phyloP scores from a whole-genome alignment of 1,140 invertebrate species.

The Drosophila navojoa region DNA sequence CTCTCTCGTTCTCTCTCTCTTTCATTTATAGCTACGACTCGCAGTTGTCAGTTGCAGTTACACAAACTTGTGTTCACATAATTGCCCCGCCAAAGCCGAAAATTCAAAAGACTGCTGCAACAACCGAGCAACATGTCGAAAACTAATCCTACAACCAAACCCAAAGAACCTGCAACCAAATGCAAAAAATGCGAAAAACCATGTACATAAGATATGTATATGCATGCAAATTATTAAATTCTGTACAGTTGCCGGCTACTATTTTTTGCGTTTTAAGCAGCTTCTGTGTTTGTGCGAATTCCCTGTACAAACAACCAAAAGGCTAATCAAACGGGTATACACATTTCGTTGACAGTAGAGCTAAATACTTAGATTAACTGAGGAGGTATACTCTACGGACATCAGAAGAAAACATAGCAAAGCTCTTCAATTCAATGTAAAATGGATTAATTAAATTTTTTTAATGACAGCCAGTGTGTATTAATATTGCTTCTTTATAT shows the following conservation, averaged over 20 bases:
- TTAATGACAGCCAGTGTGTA: no score
- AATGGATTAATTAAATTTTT: no score
- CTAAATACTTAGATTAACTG: no score
- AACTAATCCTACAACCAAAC: constrained; percentile 22
- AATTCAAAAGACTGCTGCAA: constrained; percentile 6
- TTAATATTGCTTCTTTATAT: no score
- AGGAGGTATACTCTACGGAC: no score
- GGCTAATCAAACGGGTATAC: not conserved
- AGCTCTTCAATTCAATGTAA: no score
- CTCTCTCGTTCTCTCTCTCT: not conserved
- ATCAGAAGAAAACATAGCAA: no score
- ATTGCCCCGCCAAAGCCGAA: constrained; percentile 37
- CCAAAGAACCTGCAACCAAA: no score
- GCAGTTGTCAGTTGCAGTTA: constrained; percentile 2
- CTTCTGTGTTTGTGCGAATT: constrained; percentile 20
- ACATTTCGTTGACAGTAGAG: no score
- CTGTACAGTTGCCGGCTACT: constrained; percentile 34
- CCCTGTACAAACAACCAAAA: not conserved
- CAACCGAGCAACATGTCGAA: constrained; percentile 54
- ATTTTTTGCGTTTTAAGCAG: constrained; percentile 11
- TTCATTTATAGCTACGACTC: not conserved
- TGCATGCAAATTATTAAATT: constrained; percentile 59
- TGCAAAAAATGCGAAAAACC: not conserved
- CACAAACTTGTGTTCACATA: constrained; percentile 38
- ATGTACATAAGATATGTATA: not conserved